phyloP scores from a whole-genome alignment of 2,888 invertebrate species.

The Pyrrhosoma nymphula region DNA sequence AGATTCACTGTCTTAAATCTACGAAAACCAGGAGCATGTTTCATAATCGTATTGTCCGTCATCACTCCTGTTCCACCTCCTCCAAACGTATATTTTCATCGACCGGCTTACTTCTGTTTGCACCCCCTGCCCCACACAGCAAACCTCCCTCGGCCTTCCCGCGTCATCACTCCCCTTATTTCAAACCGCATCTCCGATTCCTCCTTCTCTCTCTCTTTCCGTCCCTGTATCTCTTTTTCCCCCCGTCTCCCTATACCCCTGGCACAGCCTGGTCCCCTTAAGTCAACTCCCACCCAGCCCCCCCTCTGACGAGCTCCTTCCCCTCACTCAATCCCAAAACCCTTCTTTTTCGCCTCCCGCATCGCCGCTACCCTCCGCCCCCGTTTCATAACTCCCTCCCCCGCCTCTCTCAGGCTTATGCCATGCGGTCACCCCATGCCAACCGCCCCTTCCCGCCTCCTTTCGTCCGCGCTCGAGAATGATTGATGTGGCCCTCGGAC shows the following conservation, averaged over 20 bases:
- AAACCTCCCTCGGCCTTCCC: neutral
- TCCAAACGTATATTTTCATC: neutral
- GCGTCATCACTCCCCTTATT: neutral
- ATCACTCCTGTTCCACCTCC: neutral
- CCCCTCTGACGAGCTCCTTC: neutral
- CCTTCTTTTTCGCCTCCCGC: neutral
- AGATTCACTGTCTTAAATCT: too few species aligned
- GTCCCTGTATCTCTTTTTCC: neutral
- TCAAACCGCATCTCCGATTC: neutral
- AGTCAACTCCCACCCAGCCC: neutral
- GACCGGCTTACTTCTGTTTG: neutral
- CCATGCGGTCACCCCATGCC: neutral
- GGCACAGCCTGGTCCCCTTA: neutral
- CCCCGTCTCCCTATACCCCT: neutral
- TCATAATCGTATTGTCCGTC: neutral
- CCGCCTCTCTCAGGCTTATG: neutral
- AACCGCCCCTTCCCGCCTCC: neutral
- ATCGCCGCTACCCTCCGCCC: neutral
- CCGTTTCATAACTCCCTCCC: neutral
- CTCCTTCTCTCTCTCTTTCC: neutral
- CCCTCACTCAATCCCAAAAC: neutral
- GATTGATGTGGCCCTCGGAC: conserved; percentile 55
- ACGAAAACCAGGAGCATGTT: too few species aligned
- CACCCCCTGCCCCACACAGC: neutral
- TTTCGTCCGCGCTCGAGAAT: neutral